These are phyloP conservation scores for Indri indri DNA, from an alignment of 2,113 vertebrate species.

Conservation along the genomic window DNA sequence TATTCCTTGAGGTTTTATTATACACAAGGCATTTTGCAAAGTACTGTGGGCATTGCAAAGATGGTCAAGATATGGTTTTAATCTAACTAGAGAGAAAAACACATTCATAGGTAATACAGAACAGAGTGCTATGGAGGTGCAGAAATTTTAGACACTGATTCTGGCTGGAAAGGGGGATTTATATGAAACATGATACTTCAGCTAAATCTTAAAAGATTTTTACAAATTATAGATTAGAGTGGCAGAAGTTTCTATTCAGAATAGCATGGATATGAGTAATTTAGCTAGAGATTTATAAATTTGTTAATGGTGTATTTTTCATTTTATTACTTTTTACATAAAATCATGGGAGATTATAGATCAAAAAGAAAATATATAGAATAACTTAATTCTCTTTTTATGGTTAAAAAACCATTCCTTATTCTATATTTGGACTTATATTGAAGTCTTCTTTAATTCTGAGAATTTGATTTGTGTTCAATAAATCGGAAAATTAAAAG, in stretches of 20 bases:
- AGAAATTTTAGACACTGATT: background rate
- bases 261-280: background rate
- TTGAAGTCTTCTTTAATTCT: slow-evolving; percentile 15
- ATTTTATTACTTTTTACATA: slow-evolving; percentile 29
- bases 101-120: background rate
- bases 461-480: slow-evolving; percentile 26
- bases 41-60: background rate
- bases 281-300: background rate
- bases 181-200: background rate
- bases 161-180: background rate
- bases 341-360: background rate
- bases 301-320: background rate
- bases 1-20: background rate
- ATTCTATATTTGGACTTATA: background rate
- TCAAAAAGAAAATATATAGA: background rate
- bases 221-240: background rate
- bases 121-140: background rate
- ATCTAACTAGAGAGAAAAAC: background rate
- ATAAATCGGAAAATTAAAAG: background rate
- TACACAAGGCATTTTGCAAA: background rate
- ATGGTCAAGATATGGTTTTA: background rate
- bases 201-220: background rate
- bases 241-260: background rate
- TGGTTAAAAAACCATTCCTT: background rate
- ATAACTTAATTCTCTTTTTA: background rate